These are phyloP conservation scores for Limenitis camilla DNA, from an alignment of 2,888 invertebrate species.

Conservation along the genomic window DNA sequence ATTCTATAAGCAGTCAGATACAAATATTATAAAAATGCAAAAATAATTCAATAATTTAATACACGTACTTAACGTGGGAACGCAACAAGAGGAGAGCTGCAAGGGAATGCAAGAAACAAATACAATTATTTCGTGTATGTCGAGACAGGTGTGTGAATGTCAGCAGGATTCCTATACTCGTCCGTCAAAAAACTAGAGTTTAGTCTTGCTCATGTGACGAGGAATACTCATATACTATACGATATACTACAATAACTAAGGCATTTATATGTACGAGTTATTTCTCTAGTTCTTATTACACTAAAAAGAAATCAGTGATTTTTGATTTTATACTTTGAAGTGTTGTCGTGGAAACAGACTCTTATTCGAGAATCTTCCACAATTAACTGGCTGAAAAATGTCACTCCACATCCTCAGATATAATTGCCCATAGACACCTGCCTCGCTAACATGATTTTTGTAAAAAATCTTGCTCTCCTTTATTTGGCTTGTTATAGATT, in stretches of 20 bases:
- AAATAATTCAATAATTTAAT: too few species aligned
- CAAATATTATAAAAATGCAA: too few species aligned
- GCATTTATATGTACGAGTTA: too few species aligned
- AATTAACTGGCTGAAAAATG: constrained; percentile 67
- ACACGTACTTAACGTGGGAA: constrained; percentile 23
- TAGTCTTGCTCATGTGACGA: constrained; percentile 16
- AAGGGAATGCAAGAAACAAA: constrained; percentile 25
- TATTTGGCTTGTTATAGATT: constrained; percentile 11
- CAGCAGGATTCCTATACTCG: constrained; percentile 45
- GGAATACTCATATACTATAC: too few species aligned
- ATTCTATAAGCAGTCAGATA: too few species aligned
- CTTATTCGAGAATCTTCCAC: constrained; percentile 40
- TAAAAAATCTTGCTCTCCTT: constrained; percentile 22
- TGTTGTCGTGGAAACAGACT: too few species aligned
- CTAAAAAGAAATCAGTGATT: too few species aligned
- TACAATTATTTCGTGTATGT: constrained; percentile 29
- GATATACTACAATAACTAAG: too few species aligned
- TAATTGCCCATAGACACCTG: constrained; percentile 46
- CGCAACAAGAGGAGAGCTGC: constrained; percentile 19
- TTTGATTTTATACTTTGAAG: too few species aligned
- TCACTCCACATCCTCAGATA: constrained; percentile 55
- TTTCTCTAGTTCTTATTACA: too few species aligned
- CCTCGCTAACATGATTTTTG: constrained; percentile 34
- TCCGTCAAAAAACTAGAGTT: constrained; percentile 56
- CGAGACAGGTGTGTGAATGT: constrained; percentile 48